phyloP scores from a whole-genome alignment of 2,888 invertebrate genomes.

The Uropetala carovei region DNA sequence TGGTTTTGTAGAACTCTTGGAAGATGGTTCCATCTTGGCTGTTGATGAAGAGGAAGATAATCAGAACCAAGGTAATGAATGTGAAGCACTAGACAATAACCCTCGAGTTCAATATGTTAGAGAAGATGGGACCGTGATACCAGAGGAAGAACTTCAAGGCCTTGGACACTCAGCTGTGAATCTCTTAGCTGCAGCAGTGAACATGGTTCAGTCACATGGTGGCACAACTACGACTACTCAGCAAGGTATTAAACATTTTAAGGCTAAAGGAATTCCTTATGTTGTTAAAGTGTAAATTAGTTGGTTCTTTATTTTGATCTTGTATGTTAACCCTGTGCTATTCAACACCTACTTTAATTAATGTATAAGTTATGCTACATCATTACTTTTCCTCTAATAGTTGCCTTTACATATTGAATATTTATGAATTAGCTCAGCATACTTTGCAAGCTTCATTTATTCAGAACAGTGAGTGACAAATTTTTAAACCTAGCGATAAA shows the following conservation, averaged over 20 bases:
- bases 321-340: too few relatives aligned
- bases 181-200: slow-evolving; percentile 66
- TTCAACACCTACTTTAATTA: too few relatives aligned
- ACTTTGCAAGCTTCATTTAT: too few relatives aligned
- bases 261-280: too few relatives aligned
- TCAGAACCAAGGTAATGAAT: slow-evolving; percentile 20
- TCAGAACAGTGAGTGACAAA: too few relatives aligned
- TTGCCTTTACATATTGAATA: too few relatives aligned
- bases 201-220: slow-evolving; percentile 62
- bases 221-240: slow-evolving; percentile 25
- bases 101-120: slow-evolving; percentile 67
- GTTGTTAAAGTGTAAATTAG: too few relatives aligned
- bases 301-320: too few relatives aligned
- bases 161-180: slow-evolving; percentile 66
- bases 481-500: too few relatives aligned
- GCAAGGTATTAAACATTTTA: background rate
- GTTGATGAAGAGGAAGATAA: slow-evolving; percentile 55
- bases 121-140: slow-evolving; percentile 67
- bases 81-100: slow-evolving; percentile 34
- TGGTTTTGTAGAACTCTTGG: slow-evolving; percentile 5
- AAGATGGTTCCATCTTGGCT: slow-evolving; percentile 47
- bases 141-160: slow-evolving; percentile 67
- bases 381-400: too few relatives aligned
- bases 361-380: too few relatives aligned
- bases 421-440: too few relatives aligned